phyloP scores from a whole-genome alignment of 2,113 vertebrate species.

The Rynchops niger region DNA sequence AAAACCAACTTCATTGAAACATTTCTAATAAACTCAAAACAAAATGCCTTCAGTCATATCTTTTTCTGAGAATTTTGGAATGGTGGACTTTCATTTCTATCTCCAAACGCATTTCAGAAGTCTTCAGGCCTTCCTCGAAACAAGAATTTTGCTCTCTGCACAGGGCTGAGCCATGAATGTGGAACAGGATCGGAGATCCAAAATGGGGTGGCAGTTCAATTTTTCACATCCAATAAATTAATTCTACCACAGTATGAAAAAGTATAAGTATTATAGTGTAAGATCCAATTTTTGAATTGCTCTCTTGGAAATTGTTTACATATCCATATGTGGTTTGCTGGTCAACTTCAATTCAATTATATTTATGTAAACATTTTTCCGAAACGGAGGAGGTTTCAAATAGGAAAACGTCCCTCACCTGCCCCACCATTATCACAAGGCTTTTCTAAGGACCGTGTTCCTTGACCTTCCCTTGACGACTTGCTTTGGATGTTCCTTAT shows the following conservation, averaged over 20 bases:
- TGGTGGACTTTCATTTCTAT: not conserved
- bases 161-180: not conserved
- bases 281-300: not conserved
- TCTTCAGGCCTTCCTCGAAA: not conserved
- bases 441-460: not conserved
- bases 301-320: not conserved
- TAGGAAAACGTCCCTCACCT: not conserved
- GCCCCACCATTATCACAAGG: not conserved
- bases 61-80: not conserved
- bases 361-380: not conserved
- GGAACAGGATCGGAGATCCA: not conserved
- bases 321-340: not conserved
- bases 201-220: not conserved
- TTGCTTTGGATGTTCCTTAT: not conserved
- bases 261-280: not conserved
- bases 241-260: not conserved
- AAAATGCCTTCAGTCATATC: not conserved
- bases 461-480: not conserved
- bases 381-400: not conserved
- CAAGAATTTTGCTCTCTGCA: not conserved
- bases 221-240: not conserved
- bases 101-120: not conserved
- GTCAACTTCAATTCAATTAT: not conserved
- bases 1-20: not conserved
- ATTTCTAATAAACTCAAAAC: not conserved